These are phyloP conservation scores for Steatornis caripensis DNA, from an alignment of 2,113 vertebrate genomes.

Conservation along the genomic window DNA sequence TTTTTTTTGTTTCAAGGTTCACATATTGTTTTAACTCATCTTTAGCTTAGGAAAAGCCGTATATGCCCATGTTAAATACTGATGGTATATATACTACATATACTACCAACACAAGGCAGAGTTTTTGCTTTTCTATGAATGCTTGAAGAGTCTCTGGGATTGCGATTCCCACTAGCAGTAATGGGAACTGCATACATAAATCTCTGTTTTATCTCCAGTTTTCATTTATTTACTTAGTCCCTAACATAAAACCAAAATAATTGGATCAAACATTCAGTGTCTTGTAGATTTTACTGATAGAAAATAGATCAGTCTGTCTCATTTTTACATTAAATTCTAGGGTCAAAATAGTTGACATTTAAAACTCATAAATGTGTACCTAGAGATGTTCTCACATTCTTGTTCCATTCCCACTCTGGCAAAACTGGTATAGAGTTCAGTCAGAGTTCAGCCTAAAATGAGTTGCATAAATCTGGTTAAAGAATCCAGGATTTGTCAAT, in stretches of 20 bases:
- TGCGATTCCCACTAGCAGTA: not conserved
- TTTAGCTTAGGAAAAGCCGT: not conserved
- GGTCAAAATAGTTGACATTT: not conserved
- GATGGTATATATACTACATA: not conserved
- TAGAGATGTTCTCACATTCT: not conserved
- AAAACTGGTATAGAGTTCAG: not conserved
- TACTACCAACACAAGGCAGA: not conserved
- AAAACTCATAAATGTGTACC: not conserved
- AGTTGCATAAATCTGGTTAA: not conserved
- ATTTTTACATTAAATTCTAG: not conserved
- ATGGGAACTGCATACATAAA: not conserved
- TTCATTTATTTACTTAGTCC: not conserved
- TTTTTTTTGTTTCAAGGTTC: not conserved
- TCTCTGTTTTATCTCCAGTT: not conserved
- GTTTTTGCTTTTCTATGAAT: not conserved
- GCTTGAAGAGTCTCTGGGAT: not conserved
- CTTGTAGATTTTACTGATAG: not conserved
- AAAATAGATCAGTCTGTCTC: not conserved
- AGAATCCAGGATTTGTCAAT: not conserved
- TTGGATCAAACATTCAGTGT: not conserved
- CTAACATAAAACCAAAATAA: not conserved
- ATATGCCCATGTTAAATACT: not conserved
- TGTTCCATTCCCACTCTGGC: not conserved
- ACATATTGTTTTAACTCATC: conserved; percentile 7
- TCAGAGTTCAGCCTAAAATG: not conserved